Conservation (phyloP, 92 coral and sea anemone genomes). For the Hydrozoanthus gracilis region DNA sequence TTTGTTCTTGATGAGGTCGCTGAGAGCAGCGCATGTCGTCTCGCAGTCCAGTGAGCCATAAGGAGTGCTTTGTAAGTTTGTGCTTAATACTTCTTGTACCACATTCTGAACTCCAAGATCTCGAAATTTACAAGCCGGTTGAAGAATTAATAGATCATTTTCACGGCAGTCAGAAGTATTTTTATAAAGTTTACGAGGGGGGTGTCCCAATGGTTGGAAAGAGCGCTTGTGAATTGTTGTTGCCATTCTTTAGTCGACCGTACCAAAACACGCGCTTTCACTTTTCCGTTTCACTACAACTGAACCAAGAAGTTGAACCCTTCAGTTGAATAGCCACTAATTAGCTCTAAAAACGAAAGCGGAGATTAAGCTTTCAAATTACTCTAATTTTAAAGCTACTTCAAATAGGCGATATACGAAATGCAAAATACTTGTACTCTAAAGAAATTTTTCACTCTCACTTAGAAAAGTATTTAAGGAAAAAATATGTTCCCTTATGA, state of each 20-base stretch:
- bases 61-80: conserved; percentile 69
- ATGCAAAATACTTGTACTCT: conserved; percentile 21
- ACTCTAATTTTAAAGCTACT: conserved; percentile 36
- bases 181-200: background rate
- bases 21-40: conserved; percentile 71
- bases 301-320: conserved; percentile 14
- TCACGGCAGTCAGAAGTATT: conserved; percentile 25
- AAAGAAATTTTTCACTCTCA: background rate
- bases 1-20: conserved; percentile 76
- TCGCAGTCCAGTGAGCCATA: conserved; percentile 82
- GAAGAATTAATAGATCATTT: conserved; percentile 72
- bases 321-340: conserved; percentile 41
- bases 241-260: conserved; percentile 1
- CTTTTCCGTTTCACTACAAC: background rate
- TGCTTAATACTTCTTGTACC: conserved; percentile 74
- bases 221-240: conserved; percentile 26
- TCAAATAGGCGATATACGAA: conserved; percentile 17
- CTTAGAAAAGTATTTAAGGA: background rate
- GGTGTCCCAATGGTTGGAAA: conserved; percentile 18
- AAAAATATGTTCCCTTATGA: conserved; percentile 21
- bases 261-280: background rate
- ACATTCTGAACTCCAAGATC: conserved; percentile 82
- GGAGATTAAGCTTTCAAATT: conserved; percentile 46
- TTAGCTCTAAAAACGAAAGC: conserved; percentile 31
- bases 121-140: conserved; percentile 89